Evolutionary conservation across 1,140 invertebrate genomes (phyloP).

Genomic region (Apocrypta bakeri): DNA sequence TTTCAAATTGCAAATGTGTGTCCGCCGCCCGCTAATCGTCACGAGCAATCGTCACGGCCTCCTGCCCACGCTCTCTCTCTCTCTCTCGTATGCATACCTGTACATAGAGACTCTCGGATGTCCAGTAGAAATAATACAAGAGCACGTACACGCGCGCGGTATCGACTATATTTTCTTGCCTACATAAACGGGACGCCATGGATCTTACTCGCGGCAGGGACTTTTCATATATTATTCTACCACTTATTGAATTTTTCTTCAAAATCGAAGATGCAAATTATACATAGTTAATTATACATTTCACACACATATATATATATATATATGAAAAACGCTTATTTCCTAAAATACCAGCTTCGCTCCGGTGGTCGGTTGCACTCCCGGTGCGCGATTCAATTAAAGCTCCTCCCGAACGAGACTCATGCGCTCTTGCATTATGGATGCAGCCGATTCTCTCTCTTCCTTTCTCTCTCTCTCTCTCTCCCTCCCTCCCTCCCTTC

Average conservation of each 20-base stretch:
- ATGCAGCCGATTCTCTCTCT: neutral
- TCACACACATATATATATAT: no score
- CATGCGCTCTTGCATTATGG: slow-evolving; percentile 40
- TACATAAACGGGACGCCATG: neutral
- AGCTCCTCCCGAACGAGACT: neutral
- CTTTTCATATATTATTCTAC: neutral
- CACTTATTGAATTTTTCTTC: no score
- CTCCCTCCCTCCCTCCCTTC: neutral
- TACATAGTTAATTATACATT: no score
- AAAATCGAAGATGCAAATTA: no score
- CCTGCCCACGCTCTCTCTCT: slow-evolving; percentile 29
- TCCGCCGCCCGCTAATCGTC: slow-evolving; percentile 39
- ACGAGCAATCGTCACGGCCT: slow-evolving; percentile 51
- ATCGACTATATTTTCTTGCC: no score
- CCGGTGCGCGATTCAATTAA: slow-evolving; percentile 39
- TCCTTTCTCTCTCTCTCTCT: neutral
- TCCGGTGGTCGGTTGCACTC: neutral
- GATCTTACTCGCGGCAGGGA: neutral
- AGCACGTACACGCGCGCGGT: neutral
- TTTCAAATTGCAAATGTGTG: slow-evolving; percentile 48
- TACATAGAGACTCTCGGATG: neutral
- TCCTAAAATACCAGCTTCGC: neutral
- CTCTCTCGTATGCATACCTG: neutral
- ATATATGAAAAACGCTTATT: neutral
- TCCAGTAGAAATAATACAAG: neutral